phyloP scores from a whole-genome alignment of 2,113 vertebrate species.

The Neolamprologus longior region DNA sequence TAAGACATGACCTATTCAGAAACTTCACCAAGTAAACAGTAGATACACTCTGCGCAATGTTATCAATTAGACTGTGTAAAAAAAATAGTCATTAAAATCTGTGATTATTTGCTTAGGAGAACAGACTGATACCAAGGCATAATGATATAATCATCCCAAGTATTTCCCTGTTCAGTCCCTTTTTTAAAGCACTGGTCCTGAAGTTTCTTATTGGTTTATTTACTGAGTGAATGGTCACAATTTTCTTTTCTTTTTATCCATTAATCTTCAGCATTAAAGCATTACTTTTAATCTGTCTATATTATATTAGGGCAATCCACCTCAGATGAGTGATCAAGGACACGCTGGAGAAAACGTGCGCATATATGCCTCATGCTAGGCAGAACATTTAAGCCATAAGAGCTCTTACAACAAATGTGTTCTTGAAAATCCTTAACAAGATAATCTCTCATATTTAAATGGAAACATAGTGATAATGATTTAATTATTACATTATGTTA shows the following conservation, averaged over 20 bases:
- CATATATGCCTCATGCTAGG: neutral
- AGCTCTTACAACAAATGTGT: neutral
- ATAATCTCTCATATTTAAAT: slow-evolving; percentile 28
- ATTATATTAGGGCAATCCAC: slow-evolving; percentile 19
- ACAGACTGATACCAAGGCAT: neutral
- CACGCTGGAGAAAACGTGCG: neutral
- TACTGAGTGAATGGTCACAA: neutral
- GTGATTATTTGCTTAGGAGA: neutral
- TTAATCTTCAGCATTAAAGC: slow-evolving; percentile 19
- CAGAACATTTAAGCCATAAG: neutral
- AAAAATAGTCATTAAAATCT: neutral
- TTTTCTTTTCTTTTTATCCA: neutral
- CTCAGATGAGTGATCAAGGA: slow-evolving; percentile 33
- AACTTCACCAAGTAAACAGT: neutral
- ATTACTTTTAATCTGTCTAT: neutral
- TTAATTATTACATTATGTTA: slow-evolving; percentile 26
- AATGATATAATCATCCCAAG: neutral
- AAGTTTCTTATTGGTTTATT: slow-evolving; percentile 5
- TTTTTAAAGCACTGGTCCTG: neutral
- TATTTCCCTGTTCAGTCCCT: neutral
- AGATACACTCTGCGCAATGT: neutral
- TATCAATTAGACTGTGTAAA: neutral
- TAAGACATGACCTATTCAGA: neutral
- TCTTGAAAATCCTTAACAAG: slow-evolving; percentile 11
- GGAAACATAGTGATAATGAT: slow-evolving; percentile 35